Conservation (phyloP, 2,113 vertebrate genomes). For the Lethenteron camtschaticum region DNA sequence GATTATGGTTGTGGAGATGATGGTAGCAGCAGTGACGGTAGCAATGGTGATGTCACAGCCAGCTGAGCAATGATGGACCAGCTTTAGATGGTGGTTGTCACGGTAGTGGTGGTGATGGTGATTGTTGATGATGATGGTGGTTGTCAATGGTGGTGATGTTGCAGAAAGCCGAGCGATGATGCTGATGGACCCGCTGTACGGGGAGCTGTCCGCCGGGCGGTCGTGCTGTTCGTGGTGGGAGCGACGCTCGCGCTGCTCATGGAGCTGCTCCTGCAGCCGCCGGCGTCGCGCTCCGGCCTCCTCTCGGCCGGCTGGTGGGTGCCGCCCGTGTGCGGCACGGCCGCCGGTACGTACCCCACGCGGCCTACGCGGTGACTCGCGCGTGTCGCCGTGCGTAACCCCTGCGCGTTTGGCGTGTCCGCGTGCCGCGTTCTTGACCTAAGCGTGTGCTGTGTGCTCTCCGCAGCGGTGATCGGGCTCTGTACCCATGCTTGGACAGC, state of each 20-base stretch:
- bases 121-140: too few species aligned
- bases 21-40: too few species aligned
- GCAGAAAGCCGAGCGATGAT: too few species aligned
- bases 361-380: slow-evolving; percentile 11
- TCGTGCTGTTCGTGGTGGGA: slow-evolving; percentile 74
- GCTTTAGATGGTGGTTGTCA: too few species aligned
- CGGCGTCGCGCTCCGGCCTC: slow-evolving; percentile 63
- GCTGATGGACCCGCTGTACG: too few species aligned
- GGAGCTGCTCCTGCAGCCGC: slow-evolving; percentile 73
- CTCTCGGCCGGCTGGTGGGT: slow-evolving; percentile 89
- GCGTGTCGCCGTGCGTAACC: neutral
- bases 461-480: slow-evolving; percentile 36
- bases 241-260: slow-evolving; percentile 73
- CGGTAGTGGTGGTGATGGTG: too few species aligned
- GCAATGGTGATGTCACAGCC: too few species aligned
- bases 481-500: slow-evolving; percentile 48
- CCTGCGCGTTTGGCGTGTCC: neutral
- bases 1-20: too few species aligned
- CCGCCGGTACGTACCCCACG: slow-evolving; percentile 50
- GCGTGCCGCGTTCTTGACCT: slow-evolving; percentile 6
- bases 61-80: too few species aligned
- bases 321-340: slow-evolving; percentile 74
- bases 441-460: neutral
- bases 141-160: too few species aligned
- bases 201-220: slow-evolving; percentile 33